Evolutionary conservation across 2,113 vertebrate genomes (phyloP), one percentile per base, ranked within the genome.

Genomic region (Saimiri boliviensis): DNA sequence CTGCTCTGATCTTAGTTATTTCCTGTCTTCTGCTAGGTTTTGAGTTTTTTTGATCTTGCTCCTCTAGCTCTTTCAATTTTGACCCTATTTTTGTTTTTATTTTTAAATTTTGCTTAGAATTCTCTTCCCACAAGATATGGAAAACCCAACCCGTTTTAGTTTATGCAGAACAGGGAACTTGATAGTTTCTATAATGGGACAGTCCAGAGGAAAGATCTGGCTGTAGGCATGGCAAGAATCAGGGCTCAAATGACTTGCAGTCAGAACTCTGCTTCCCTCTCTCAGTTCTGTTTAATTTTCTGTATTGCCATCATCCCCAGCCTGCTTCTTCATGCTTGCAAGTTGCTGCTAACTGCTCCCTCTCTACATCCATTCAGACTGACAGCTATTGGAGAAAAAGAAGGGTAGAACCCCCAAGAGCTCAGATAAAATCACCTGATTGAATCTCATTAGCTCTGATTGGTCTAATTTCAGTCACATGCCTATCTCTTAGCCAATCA

Each of bases 71-170:
- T n/a, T n/a, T n/a, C n/a, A n/a, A n/a, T n/a, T n/a, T n/a, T n/a
- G n/a, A n/a, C n/a, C n/a, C n/a, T n/a, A n/a, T n/a, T n/a, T n/a
- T n/a, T n/a, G n/a, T n/a, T n/a, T n/a, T n/a, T n/a, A n/a, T n/a
- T n/a, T n/a, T n/a, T n/a, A n/a, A n/a, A 14, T 52, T 95, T 95
- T 35, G n/a, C 19, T 77, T 73, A 54, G 70, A 35, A 73, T 76
- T 85, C 20, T 80, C 84, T 87, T 25, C 30, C 77, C 92, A 27
- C 40, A 77, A 54, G n/a, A 66, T 37, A 49, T 12, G 47, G 76
- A 74, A 91, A 96, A 63, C 8, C 47, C n/a, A 79, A 23, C 19
- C 30, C 58, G 27, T 32, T 52, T 58, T 49, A 4, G 19, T 52
- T 82, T 76, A 16, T 52, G 45, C 3, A 35, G 40, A 56, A 90